phyloP scores from a whole-genome alignment of 2,888 invertebrate species.

The Glyphotaelius pellucidus region DNA sequence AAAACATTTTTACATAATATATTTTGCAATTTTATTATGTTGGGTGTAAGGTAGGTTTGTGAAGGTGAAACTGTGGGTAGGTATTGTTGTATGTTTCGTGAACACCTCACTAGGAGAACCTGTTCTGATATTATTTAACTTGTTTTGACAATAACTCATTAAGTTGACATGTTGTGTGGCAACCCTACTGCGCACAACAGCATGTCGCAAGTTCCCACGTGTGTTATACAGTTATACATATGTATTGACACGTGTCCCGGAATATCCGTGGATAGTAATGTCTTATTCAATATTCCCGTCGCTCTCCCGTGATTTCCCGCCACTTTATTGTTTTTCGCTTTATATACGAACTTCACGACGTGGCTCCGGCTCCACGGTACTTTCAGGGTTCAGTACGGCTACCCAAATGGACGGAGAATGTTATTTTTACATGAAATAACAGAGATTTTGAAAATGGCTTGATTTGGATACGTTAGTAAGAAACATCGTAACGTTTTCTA shows the following conservation, averaged over 20 bases:
- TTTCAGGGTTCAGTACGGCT: neutral
- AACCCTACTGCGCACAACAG: neutral
- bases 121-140: too few relatives aligned
- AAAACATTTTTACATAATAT: too few relatives aligned
- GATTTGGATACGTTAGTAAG: neutral
- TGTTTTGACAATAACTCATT: neutral
- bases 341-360: slow-evolving; percentile 42
- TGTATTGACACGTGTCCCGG: slow-evolving; percentile 43
- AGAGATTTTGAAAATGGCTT: neutral
- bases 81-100: too few relatives aligned
- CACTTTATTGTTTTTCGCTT: slow-evolving; percentile 64
- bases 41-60: too few relatives aligned
- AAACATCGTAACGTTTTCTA: neutral
- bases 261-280: slow-evolving; percentile 50
- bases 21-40: too few relatives aligned
- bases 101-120: too few relatives aligned
- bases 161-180: neutral
- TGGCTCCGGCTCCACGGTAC: slow-evolving; percentile 11
- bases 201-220: slow-evolving; percentile 28
- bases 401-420: neutral
- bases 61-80: too few relatives aligned
- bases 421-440: neutral
- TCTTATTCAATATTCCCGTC: slow-evolving; percentile 62
- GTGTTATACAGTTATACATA: slow-evolving; percentile 26
- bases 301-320: slow-evolving; percentile 59